Base-by-base conservation (phyloP, 2,797 vertebrate genomes). In the Tarsius wallacei region DNA sequence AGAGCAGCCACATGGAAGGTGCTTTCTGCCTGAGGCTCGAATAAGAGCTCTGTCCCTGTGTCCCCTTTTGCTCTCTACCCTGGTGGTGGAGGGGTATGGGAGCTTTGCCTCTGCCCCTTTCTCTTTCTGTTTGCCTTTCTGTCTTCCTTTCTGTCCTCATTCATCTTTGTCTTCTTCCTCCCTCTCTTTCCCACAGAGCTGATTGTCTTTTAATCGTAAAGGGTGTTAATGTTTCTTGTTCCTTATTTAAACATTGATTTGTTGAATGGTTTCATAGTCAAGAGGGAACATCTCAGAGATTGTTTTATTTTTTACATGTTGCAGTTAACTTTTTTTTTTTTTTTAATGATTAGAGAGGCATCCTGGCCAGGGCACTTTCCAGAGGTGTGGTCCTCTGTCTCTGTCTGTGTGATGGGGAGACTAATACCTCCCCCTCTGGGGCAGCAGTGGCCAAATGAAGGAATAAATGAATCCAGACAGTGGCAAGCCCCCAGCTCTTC, bases 151-250 rank as follows among this genome's bases (percentile, higher is more conserved):
- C 61, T 15, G 33, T 16, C n/a, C 28, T 22, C 13, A 1, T 28
- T 21, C 24, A 26, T 26, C 57, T 49, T 2, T 64, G 15, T 47
- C 59, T 42, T 55, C 33, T 82, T 71, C 33, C 33, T 59, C 53
- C 78, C 68, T 84, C 19, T 86, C 26, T 13, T 76, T 22, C 76
- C 21, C 7, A 5, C 26, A 28, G 33, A 93, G 17, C 78, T 78
- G 22, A 90, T 61, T 77, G 19, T 17, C n/a, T 85, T 92, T 85
- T 93, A 6, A 49, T 42, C 76, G 28, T 19, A 61, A 36, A 88
- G n/a, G 31, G 11, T 63, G 90, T 91, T 93, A 74, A 66, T 47
- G 47, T 71, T 86, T 78, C 28, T 93, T 93, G 21, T 63, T 96
- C 36, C 81, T 24, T 81, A 19, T 33, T 51, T 82, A 96, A 64